Base-by-base conservation (phyloP, 64 coral and sea anemone genomes). In the Montipora sp. region DNA sequence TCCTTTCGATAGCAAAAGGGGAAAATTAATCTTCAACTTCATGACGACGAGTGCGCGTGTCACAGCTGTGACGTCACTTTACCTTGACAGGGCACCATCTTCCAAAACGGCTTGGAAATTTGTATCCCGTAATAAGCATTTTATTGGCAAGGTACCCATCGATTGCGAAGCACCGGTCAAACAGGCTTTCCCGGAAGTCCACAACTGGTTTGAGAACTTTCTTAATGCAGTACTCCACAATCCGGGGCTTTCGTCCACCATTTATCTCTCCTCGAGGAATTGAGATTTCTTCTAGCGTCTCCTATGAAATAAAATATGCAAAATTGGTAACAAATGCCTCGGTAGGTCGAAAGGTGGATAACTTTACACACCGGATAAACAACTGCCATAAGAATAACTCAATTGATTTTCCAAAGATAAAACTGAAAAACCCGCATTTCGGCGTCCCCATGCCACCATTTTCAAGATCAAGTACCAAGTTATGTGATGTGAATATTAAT, bases 11-110 rank as follows among this genome's bases (percentile, higher is more conserved):
- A 36, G 36, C 36, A 36, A 36, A 36, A 36, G 36, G 36, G 36
- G 36, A 36, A 36, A 36, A 36, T 2, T 36, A 36, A 36, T 36
- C 36, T 36, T 36, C 36, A 36, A 36, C 36, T 36, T 36, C 36
- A 36, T 36, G 36, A 36, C 36, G 36, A 36, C 36, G 36, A 36
- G 36, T 36, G 36, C 36, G 2, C 36, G 10, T 0, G 51, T 5
- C 51, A 55, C 10, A 7, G 51, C 51, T 55, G 51, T 55, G 51
- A 10, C 48, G 3, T 63, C 12, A 27, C 46, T 8, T 50, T 93
- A 98, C 96, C 94, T 98, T 96, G 1, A 98, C 94, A 12, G 97
- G 97, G 75, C 97, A 98, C 97, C 97, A 98, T 53, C 92, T 63
- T 46, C 97, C 97, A 90, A 98, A 98, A 48, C 94, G 87, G 89